A percentile compares a stretch with the other conserved stretches of the same genome.
Conservation (phyloP, 2,113 vertebrate species). For the Spea multiplicata region DNA sequence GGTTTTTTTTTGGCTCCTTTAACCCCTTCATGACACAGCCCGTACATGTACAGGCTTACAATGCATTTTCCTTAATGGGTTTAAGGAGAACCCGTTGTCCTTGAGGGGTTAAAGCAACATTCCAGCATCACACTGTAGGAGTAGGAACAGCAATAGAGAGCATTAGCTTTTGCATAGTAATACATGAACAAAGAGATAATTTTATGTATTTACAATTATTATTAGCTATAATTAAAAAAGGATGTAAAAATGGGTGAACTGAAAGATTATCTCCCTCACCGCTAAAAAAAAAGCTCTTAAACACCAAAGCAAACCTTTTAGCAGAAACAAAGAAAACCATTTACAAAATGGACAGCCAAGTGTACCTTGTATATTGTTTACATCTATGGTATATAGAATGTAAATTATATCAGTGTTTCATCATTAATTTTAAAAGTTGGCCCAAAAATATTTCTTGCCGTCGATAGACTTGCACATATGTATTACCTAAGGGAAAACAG, state of each 20-base stretch:
- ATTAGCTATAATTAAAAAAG: constrained; percentile 96
- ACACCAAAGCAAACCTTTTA: not conserved
- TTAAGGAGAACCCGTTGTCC: no score
- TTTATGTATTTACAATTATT: constrained; percentile 98
- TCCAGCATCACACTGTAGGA: constrained; percentile 85
- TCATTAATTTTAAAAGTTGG: constrained; percentile 37
- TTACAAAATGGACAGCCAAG: constrained; percentile 82
- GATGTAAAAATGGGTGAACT: constrained; percentile 98
- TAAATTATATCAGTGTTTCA: constrained; percentile 64
- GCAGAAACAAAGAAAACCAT: not conserved
- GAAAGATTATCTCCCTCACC: constrained; percentile 93
- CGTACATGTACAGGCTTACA: no score
- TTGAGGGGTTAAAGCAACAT: constrained; percentile 66
- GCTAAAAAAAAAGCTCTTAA: constrained; percentile 45
- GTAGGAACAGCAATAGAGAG: constrained; percentile 89
- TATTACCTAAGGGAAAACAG: no score
- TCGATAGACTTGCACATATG: no score
- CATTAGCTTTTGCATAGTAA: constrained; percentile 99
- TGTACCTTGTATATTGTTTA: constrained; percentile 66
- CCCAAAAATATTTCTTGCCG: no score
- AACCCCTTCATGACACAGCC: constrained; percentile 59
- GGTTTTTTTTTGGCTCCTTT: constrained; percentile 67
- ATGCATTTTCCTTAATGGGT: no score
- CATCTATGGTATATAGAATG: constrained; percentile 79
- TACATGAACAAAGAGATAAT: constrained; percentile 99